phyloP scores from a whole-genome alignment of 2,113 vertebrate genomes.

The Platysternon megacephalum region DNA sequence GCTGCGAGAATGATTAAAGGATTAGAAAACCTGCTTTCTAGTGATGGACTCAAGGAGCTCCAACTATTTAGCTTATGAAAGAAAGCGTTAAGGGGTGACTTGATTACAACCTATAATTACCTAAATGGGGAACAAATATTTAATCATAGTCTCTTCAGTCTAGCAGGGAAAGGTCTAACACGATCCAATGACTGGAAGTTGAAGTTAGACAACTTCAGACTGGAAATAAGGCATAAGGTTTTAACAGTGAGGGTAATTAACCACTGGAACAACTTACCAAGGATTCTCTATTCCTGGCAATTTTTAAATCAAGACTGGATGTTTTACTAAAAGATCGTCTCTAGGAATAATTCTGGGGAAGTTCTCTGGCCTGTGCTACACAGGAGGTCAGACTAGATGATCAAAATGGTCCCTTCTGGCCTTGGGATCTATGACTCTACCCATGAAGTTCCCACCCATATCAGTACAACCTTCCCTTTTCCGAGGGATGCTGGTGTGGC shows the following conservation, averaged over 20 bases:
- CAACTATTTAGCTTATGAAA: background rate
- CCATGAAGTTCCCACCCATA: too few relatives aligned
- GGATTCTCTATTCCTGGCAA: background rate
- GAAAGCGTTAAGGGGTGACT: background rate
- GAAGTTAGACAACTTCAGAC: background rate
- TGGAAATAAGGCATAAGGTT: background rate
- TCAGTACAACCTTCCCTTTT: background rate
- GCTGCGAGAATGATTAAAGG: background rate
- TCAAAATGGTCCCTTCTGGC: background rate
- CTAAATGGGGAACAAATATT: background rate
- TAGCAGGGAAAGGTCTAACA: background rate
- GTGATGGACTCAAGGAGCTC: background rate
- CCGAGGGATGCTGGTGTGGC: background rate
- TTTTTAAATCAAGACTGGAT: background rate
- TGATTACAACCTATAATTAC: background rate
- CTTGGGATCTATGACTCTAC: background rate
- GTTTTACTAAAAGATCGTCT: background rate
- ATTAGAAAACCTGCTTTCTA: background rate
- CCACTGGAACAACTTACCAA: background rate
- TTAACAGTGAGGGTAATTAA: background rate
- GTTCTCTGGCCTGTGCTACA: background rate
- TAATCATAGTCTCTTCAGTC: background rate
- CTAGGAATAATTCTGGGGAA: background rate
- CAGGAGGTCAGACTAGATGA: background rate
- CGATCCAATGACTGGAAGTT: background rate